Percentiles rank a stretch among this genome's conserved stretches.
phyloP scores from a whole-genome alignment of 2,113 vertebrate genomes.

The Shinisaurus crocodilurus region DNA sequence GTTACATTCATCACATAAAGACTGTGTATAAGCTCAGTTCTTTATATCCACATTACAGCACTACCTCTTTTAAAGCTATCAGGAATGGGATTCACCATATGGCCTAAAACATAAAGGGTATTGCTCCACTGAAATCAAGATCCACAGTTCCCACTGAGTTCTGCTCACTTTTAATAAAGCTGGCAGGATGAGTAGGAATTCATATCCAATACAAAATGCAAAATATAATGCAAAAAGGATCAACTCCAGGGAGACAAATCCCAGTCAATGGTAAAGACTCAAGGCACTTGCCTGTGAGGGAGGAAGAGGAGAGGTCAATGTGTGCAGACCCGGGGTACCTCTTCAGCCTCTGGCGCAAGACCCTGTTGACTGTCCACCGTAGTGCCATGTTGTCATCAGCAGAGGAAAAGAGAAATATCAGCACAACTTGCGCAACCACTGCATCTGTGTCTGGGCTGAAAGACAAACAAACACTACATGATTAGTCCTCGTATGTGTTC shows the following conservation, averaged over 20 bases:
- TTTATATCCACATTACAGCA: too few species aligned
- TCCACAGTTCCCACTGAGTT: not conserved
- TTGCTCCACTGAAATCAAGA: not conserved
- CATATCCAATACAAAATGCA: not conserved
- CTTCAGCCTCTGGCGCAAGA: constrained; percentile 67
- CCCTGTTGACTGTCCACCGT: constrained; percentile 45
- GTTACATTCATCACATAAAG: too few species aligned
- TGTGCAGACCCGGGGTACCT: constrained; percentile 62
- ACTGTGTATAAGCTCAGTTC: too few species aligned
- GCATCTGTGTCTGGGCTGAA: constrained; percentile 70
- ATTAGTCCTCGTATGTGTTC: not conserved
- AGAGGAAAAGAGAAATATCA: constrained; percentile 74
- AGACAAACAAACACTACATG: constrained; percentile 48
- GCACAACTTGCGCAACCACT: constrained; percentile 69
- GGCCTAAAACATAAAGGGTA: not conserved
- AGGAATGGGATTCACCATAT: not conserved
- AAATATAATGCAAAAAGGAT: not conserved
- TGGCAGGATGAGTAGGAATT: not conserved
- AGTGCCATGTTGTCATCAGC: constrained; percentile 65
- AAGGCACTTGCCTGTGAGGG: constrained; percentile 72
- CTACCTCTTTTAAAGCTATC: not conserved
- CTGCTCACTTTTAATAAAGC: not conserved
- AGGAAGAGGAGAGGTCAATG: constrained; percentile 69
- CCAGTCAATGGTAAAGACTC: not conserved
- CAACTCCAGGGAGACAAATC: not conserved